These are phyloP conservation scores for Drosophila vallismaia DNA, from an alignment of 2,888 invertebrate genomes.

Conservation along the genomic window DNA sequence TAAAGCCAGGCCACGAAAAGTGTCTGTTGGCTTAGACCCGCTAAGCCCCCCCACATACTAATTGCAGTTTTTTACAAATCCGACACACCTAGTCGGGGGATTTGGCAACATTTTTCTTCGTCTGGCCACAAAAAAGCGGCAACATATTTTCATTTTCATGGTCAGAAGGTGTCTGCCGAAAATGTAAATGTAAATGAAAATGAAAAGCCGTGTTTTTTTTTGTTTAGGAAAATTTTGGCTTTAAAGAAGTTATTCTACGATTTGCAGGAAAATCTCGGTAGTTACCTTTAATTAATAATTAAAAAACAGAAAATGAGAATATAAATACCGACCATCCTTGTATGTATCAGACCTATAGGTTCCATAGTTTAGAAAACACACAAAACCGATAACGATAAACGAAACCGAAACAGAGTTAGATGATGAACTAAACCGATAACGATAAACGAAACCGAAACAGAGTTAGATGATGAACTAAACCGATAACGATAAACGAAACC, in stretches of 20 bases:
- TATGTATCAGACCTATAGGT: slow-evolving; percentile 17
- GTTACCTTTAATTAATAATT: too few species aligned
- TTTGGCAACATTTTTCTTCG: slow-evolving; percentile 56
- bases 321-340: slow-evolving; percentile 56
- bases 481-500: too few species aligned
- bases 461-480: too few species aligned
- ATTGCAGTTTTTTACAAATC: slow-evolving; percentile 73
- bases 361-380: neutral
- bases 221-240: too few species aligned
- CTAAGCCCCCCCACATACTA: slow-evolving; percentile 75
- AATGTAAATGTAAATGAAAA: too few species aligned
- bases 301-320: slow-evolving; percentile 14
- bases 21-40: slow-evolving; percentile 69
- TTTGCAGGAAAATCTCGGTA: too few species aligned
- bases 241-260: too few species aligned
- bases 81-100: slow-evolving; percentile 17
- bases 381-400: neutral
- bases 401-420: too few species aligned
- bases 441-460: too few species aligned
- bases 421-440: too few species aligned
- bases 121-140: slow-evolving; percentile 48
- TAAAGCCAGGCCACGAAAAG: slow-evolving; percentile 42
- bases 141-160: slow-evolving; percentile 76
- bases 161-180: slow-evolving; percentile 8
- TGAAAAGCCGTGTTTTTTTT: too few species aligned